Base-by-base conservation (phyloP, 2,888 invertebrate species). In the Phanerotoma sp. region DNA sequence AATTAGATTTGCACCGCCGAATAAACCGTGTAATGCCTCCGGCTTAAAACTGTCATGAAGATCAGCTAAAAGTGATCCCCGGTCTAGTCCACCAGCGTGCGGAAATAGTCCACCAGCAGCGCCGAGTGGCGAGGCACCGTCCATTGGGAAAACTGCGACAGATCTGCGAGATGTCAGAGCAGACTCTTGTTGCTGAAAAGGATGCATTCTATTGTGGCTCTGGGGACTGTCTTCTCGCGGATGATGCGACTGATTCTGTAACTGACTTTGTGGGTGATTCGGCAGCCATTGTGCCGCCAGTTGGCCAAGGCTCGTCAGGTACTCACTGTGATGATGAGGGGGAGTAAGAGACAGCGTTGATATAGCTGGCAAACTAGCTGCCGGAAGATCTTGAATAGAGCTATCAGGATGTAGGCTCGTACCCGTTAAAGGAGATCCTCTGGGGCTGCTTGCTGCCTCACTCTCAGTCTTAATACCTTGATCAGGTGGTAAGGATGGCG, bases 281-380 rank as follows among this genome's bases (percentile, higher is more conserved):
- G 75, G 73, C 37, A 75, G 59, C 75, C 75, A 77, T 42, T 75
- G 77, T 4, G 73, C 69, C 33, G 73, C 71, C 11, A 78, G 67
- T 67, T 78, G 77, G 21, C 73, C 71, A 51, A 77, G 62, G 53
- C 72, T 76, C 56, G 74, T 68, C 63, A 76, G 72, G 72, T 77
- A 77, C 73, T 77, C 77, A 62, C 71, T 73, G 57, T 73, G 71
- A 71, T 79, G 78, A 81, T 92, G 91, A 54, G 91, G 90, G 68
- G 91, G 89, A 65, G 91, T 90, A 73, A 92, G 80, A 33, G 90
- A 85, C 64, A 92, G 79, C 54, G 89, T 88, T 57, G 88, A 84
- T 65, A 88, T 70, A 33, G 66, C 67, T 6, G 73, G 66, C 21
- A 73, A 57, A 10, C 70, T 68, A 5, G 69, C 64, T 5, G 65